Percentiles rank a stretch among this genome's conserved stretches.
These are phyloP conservation scores for Drosophila engyochracea DNA, from an alignment of 2,888 invertebrate genomes.

Conservation along the genomic window DNA sequence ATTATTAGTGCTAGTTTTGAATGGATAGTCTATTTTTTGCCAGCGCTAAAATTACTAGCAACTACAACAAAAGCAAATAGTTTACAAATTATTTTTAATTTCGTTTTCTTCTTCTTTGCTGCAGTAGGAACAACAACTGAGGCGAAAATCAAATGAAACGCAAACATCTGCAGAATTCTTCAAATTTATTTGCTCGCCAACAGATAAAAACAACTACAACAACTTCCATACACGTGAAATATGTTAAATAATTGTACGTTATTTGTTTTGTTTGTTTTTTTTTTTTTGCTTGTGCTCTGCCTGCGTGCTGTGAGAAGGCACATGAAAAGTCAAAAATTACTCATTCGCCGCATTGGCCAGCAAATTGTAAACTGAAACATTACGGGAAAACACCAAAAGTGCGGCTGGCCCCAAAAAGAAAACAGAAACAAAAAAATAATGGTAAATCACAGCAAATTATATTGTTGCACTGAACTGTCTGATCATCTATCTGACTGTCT, in stretches of 20 bases:
- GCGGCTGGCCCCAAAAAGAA: slow-evolving; percentile 25
- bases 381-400: slow-evolving; percentile 54
- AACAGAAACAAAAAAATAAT: slow-evolving; percentile 14
- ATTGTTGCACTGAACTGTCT: slow-evolving; percentile 30
- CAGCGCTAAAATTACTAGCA: slow-evolving; percentile 34
- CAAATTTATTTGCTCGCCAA: slow-evolving; percentile 66
- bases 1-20: slow-evolving; percentile 66
- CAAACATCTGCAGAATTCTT: slow-evolving; percentile 68
- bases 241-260: slow-evolving; percentile 57
- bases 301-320: slow-evolving; percentile 23
- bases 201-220: slow-evolving; percentile 19
- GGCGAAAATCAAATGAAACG: slow-evolving; percentile 52
- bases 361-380: slow-evolving; percentile 26
- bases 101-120: slow-evolving; percentile 20
- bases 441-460: slow-evolving; percentile 22
- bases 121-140: slow-evolving; percentile 27
- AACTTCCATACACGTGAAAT: slow-evolving; percentile 36
- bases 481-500: background rate
- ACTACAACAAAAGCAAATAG: slow-evolving; percentile 33
- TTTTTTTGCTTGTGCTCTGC: slow-evolving; percentile 10
- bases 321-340: slow-evolving; percentile 53
- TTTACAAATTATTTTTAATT: slow-evolving; percentile 67
- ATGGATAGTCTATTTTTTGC: slow-evolving; percentile 66
- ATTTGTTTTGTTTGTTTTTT: slow-evolving; percentile 29
- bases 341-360: slow-evolving; percentile 59